Percentiles rank a stretch among this genome's conserved stretches.
Evolutionary conservation across 2,888 invertebrate species (phyloP).

Genomic region (Mythimna loreyi): DNA sequence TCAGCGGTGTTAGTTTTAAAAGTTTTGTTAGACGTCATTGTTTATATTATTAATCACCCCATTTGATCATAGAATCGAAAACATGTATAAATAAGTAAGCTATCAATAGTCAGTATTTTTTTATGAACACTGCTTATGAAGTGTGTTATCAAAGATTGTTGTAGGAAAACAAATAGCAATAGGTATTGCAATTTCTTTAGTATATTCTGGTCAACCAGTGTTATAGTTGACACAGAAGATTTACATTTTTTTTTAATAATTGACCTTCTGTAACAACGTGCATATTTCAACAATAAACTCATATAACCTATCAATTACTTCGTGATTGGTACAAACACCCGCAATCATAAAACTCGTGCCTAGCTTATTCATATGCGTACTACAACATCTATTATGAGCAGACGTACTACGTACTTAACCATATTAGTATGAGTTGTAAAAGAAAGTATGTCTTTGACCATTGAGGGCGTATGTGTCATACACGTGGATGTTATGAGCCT

Average conservation of each 20-base stretch:
- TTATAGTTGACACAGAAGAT: no score
- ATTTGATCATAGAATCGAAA: no score
- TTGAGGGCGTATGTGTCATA: constrained; percentile 25
- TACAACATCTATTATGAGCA: constrained; percentile 52
- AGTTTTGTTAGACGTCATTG: no score
- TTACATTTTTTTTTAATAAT: no score
- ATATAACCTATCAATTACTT: constrained; percentile 66
- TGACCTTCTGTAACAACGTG: constrained; percentile 27
- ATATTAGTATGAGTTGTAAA: constrained; percentile 48
- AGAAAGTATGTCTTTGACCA: constrained; percentile 52
- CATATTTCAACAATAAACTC: constrained; percentile 1
- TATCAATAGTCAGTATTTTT: no score
- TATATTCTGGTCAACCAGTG: neutral
- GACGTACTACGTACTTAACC: constrained; percentile 43
- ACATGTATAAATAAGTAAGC: no score
- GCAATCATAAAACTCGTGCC: constrained; percentile 45
- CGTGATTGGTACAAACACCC: constrained; percentile 54
- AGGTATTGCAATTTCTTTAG: neutral
- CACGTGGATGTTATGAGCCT: constrained; percentile 24
- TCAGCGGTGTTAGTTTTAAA: no score
- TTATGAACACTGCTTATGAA: no score
- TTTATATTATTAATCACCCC: no score
- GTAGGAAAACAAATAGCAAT: no score
- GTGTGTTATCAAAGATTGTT: no score
- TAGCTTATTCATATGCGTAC: constrained; percentile 54